Evolutionary conservation across 1,140 invertebrate genomes (phyloP).

Genomic region (Ceratosolen solmsi): DNA sequence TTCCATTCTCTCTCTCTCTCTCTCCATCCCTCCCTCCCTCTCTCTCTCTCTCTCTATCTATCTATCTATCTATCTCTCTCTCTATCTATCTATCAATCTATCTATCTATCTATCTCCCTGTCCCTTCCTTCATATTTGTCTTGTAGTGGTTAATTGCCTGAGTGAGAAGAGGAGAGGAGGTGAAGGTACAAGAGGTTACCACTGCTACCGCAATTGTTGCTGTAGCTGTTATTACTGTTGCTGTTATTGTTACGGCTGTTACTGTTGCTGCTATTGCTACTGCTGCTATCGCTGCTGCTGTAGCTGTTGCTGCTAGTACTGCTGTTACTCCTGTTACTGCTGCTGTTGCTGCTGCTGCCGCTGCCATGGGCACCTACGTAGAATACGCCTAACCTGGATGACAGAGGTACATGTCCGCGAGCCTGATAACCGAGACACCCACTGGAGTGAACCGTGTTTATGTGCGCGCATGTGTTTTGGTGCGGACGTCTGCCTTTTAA

Average conservation of each 20-base stretch:
- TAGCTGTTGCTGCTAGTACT: too few relatives aligned
- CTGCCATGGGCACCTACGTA: background rate
- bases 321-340: too few relatives aligned
- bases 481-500: background rate
- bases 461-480: conserved; percentile 10
- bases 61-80: too few relatives aligned
- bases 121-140: background rate
- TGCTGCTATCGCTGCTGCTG: background rate
- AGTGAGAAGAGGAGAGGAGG: background rate
- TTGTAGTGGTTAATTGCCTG: background rate
- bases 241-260: background rate
- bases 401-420: background rate
- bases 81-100: too few relatives aligned
- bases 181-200: background rate
- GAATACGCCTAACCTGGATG: background rate
- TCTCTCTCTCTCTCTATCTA: too few relatives aligned
- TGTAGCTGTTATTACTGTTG: too few relatives aligned
- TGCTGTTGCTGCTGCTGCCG: background rate
- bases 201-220: background rate
- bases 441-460: background rate
- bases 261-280: background rate
- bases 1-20: background rate
- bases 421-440: background rate
- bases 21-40: background rate
- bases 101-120: background rate